phyloP scores from a whole-genome alignment of 2,113 vertebrate genomes.

The Polypterus senegalus region DNA sequence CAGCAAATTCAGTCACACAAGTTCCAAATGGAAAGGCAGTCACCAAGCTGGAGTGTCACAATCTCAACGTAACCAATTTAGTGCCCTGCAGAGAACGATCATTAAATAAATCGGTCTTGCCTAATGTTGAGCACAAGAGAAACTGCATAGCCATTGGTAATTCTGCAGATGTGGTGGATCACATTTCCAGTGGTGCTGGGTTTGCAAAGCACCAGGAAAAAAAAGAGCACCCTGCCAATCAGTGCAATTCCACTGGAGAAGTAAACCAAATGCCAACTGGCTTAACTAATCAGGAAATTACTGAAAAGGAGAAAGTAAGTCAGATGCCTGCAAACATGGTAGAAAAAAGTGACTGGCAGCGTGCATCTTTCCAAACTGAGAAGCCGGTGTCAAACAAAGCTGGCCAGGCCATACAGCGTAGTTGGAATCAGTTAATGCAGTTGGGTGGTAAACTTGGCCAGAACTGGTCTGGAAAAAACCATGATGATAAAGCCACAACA shows the following conservation, averaged over 20 bases:
- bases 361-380: not conserved
- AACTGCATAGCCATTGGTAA: too few relatives aligned
- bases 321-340: slow-evolving; percentile 18
- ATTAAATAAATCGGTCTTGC: too few relatives aligned
- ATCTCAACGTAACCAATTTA: too few relatives aligned
- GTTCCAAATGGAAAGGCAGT: too few relatives aligned
- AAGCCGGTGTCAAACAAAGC: slow-evolving; percentile 42
- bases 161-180: too few relatives aligned
- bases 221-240: slow-evolving; percentile 11
- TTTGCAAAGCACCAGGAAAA: too few relatives aligned
- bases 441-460: slow-evolving; percentile 66
- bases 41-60: too few relatives aligned
- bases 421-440: slow-evolving; percentile 61
- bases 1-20: too few relatives aligned
- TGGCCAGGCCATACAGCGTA: slow-evolving; percentile 68
- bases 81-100: too few relatives aligned
- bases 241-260: not conserved
- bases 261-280: not conserved
- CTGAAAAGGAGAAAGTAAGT: slow-evolving; percentile 9
- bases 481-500: not conserved
- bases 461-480: slow-evolving; percentile 25
- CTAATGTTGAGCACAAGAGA: too few relatives aligned
- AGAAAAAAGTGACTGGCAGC: slow-evolving; percentile 1
- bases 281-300: not conserved
- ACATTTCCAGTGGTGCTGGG: too few relatives aligned